phyloP scores from a whole-genome alignment of 2,797 vertebrate species.

The Scolopax rusticola region DNA sequence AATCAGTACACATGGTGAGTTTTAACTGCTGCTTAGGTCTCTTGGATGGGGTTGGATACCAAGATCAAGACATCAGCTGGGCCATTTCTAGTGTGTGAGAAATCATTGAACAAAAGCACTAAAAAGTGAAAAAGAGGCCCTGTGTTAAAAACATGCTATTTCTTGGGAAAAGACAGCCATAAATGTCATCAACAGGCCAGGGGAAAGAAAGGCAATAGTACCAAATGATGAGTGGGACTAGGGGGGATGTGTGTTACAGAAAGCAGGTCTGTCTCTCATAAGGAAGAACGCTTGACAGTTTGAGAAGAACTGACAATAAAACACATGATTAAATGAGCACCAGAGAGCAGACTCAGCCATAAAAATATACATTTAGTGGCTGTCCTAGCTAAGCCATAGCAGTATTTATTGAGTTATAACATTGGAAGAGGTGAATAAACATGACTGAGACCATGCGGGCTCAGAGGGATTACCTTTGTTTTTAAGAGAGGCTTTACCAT shows the following conservation, averaged over 20 bases:
- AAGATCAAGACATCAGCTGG: constrained; percentile 40
- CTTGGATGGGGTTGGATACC: neutral
- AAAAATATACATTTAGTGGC: constrained; percentile 51
- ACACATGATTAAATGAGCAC: constrained; percentile 55
- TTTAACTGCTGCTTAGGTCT: neutral
- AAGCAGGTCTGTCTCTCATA: constrained; percentile 32
- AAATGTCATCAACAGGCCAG: constrained; percentile 45
- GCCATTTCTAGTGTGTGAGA: neutral
- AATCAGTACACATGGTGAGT: neutral
- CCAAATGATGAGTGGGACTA: constrained; percentile 44
- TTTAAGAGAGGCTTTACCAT: constrained; percentile 60
- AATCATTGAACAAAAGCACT: constrained; percentile 17
- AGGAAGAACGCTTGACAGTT: constrained; percentile 54
- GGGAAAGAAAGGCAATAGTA: constrained; percentile 18
- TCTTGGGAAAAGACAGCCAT: neutral
- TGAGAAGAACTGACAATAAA: constrained; percentile 70
- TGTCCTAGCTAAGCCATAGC: constrained; percentile 25
- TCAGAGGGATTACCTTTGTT: constrained; percentile 13
- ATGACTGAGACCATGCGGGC: neutral
- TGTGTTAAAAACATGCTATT: constrained; percentile 1
- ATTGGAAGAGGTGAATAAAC: constrained; percentile 29
- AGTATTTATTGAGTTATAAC: constrained; percentile 51
- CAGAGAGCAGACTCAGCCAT: constrained; percentile 41
- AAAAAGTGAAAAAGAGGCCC: constrained; percentile 1
- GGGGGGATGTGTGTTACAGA: constrained; percentile 37